Conservation (phyloP, 2,113 vertebrate genomes). For the Candoia aspera region DNA sequence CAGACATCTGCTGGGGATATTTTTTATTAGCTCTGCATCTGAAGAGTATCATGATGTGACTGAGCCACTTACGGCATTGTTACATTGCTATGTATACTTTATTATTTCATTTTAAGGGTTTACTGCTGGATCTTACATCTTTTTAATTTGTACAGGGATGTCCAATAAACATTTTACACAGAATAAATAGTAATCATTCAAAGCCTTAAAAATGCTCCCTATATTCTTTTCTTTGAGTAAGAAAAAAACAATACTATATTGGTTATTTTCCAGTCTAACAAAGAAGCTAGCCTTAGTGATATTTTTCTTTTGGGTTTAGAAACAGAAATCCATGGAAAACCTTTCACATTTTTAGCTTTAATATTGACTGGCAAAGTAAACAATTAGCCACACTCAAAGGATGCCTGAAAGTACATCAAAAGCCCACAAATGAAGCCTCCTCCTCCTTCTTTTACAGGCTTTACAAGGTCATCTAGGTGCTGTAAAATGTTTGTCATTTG, state of each 20-base stretch:
- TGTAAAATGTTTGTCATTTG: constrained; percentile 82
- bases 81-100: not conserved
- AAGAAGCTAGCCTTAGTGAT: not conserved
- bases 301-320: not conserved
- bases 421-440: not conserved
- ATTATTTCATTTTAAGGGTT: not conserved
- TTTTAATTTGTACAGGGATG: not conserved
- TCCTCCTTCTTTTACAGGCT: constrained; percentile 65
- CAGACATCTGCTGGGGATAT: not conserved
- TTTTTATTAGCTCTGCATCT: not conserved
- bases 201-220: not conserved
- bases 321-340: not conserved
- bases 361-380: not conserved
- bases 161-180: not conserved
- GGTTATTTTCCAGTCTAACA: not conserved
- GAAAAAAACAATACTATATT: not conserved
- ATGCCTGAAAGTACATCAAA: not conserved
- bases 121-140: not conserved
- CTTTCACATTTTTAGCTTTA: not conserved
- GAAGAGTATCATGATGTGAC: not conserved
- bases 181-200: not conserved
- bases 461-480: constrained; percentile 78
- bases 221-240: not conserved
- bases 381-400: not conserved
- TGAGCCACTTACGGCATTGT: not conserved